phyloP scores from a whole-genome alignment of 2,113 vertebrate species.

The Vireo altiloquus region DNA sequence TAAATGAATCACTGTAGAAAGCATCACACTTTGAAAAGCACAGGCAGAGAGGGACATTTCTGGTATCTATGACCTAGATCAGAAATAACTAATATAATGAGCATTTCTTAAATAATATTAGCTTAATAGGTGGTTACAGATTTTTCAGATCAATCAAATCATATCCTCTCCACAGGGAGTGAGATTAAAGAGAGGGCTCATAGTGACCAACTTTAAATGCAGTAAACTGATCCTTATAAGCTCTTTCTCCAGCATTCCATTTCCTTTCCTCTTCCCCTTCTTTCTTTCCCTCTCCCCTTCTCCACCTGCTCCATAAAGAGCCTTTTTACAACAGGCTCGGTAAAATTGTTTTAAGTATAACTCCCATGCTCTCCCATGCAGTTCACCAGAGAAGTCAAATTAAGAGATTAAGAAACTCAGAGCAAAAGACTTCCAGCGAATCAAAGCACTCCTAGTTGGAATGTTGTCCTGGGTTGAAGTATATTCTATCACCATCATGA shows the following conservation, averaged over 20 bases:
- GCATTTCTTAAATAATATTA: background rate
- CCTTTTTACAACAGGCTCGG: background rate
- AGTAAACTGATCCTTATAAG: background rate
- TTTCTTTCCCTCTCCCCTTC: background rate
- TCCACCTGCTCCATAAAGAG: background rate
- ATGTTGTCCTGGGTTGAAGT: too few species aligned
- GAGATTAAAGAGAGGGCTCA: background rate
- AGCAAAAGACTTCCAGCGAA: background rate
- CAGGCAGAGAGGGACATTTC: background rate
- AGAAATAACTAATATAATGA: background rate
- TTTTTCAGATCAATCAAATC: background rate
- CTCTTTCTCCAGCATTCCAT: background rate
- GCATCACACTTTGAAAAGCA: background rate
- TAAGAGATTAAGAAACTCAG: background rate
- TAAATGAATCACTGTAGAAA: background rate
- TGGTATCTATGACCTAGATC: background rate
- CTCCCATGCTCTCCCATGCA: background rate
- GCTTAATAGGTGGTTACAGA: background rate
- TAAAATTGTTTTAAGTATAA: background rate
- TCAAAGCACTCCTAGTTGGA: background rate
- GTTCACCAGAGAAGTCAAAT: background rate
- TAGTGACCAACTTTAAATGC: background rate
- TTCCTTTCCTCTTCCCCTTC: background rate
- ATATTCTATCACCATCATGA: too few species aligned
- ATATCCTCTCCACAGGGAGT: background rate